phyloP scores from a whole-genome alignment of 2,888 invertebrate species.

The Rhaphigaster nebulosa region DNA sequence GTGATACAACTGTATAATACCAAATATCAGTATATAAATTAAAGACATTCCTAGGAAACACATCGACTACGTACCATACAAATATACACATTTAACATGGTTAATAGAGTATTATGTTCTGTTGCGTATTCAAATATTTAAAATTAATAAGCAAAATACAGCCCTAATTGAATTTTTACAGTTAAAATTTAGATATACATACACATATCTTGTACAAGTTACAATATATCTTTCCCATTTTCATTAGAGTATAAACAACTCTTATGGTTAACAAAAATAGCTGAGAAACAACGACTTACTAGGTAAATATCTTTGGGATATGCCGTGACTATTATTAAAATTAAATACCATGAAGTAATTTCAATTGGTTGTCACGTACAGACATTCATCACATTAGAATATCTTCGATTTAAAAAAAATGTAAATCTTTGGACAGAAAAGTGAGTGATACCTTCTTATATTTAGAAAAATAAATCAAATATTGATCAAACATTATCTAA shows the following conservation, averaged over 20 bases:
- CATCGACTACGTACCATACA: constrained; percentile 53
- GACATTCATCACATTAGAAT: constrained; percentile 12
- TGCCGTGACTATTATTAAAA: constrained; percentile 55
- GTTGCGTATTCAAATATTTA: constrained; percentile 55
- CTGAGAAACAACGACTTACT: constrained; percentile 52
- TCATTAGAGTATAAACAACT: constrained; percentile 9
- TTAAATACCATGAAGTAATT: constrained; percentile 55
- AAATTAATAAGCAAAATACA: constrained; percentile 58
- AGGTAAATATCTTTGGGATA: constrained; percentile 58
- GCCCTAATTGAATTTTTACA: constrained; percentile 44
- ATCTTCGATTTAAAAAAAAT: constrained; percentile 14
- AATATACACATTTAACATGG: constrained; percentile 58
- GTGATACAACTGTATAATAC: constrained; percentile 49
- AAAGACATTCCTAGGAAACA: constrained; percentile 56
- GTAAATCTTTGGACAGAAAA: constrained; percentile 43
- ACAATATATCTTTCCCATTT: not conserved
- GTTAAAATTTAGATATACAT: constrained; percentile 47
- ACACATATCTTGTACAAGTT: constrained; percentile 35
- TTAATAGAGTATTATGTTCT: constrained; percentile 56
- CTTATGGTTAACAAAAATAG: constrained; percentile 49
- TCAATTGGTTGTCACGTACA: constrained; percentile 47
- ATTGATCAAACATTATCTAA: constrained; percentile 32
- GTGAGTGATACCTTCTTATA: constrained; percentile 9
- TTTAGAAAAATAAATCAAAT: not conserved
- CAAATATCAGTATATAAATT: constrained; percentile 42